Evolutionary conservation across 2,113 vertebrate genomes (phyloP), one percentile per base, ranked within the genome.

Genomic region (Apteryx mantelli): DNA sequence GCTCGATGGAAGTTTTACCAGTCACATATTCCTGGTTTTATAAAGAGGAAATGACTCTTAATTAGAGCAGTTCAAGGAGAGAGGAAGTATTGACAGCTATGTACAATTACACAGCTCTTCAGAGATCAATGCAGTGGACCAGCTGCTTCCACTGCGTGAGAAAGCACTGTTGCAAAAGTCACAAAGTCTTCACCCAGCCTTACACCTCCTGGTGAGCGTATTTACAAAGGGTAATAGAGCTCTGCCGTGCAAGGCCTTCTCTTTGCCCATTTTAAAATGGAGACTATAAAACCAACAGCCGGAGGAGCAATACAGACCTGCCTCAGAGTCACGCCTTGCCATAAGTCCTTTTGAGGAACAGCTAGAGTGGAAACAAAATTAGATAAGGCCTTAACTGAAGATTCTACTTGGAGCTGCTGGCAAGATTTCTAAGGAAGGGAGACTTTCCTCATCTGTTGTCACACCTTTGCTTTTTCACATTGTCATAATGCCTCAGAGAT

Each of bases 11-110:
- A 93, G n/a, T 88, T 96, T 88, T 88, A 70, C 70, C 63, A 91
- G 15, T 28, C 88, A n/a, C 65, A 61, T 88, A 92, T 91, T 95
- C 21, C 77, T 73, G 15, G 24, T 18, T 85, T 93, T 84, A 70
- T 88, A 83, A 91, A 97, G 82, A 70, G 63, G 95, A 88, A 96
- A 89, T 93, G 92, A 71, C 50, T 82, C 70, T 89, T 94, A 94
- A 96, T 95, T 96, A 94, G 91, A 94, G 81, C 13, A 21, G 69
- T 96, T 96, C 88, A 90, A 94, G 93, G 96, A 97, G 97, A 96
- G 5, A 26, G 88, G 96, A 96, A 96, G 86, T 94, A 58, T 85
- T 92, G 80, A 92, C 89, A 93, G 73, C 52, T 70, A 17, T 63
- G 26, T 53, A 76, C 61, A 91, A 69, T 89, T 84, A 48, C 84